Percentiles rank a stretch among this genome's conserved stretches.
phyloP scores from a whole-genome alignment of 2,888 invertebrate species.

The Tryphoninae sp. region DNA sequence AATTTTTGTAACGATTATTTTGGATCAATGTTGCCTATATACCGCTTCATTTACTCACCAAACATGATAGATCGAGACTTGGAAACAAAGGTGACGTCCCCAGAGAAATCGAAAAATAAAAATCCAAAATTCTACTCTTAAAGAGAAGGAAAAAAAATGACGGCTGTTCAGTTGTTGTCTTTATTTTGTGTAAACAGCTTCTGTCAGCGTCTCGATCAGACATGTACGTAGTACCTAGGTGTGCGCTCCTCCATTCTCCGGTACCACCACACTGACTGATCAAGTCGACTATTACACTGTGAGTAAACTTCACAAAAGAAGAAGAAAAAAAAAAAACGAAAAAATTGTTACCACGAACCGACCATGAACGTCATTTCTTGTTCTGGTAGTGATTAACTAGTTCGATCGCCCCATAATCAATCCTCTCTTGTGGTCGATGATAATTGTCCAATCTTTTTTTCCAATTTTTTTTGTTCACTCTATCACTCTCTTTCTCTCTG shows the following conservation, averaged over 20 bases:
- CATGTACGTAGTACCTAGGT: slow-evolving; percentile 81
- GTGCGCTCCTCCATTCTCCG: slow-evolving; percentile 79
- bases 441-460: slow-evolving; percentile 52
- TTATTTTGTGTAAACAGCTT: slow-evolving; percentile 81
- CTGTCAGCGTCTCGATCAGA: slow-evolving; percentile 80
- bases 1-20: neutral
- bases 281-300: slow-evolving; percentile 79
- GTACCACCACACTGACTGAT: slow-evolving; percentile 80
- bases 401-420: slow-evolving; percentile 57
- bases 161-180: slow-evolving; percentile 81
- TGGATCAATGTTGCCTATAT: neutral
- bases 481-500: neutral
- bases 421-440: slow-evolving; percentile 54
- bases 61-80: slow-evolving; percentile 14
- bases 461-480: neutral
- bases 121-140: slow-evolving; percentile 21
- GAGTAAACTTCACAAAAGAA: slow-evolving; percentile 79
- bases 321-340: slow-evolving; percentile 52
- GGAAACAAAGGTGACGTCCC: slow-evolving; percentile 14
- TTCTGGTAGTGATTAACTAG: slow-evolving; percentile 54
- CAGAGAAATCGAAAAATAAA: slow-evolving; percentile 22
- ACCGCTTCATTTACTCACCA: neutral
- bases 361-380: slow-evolving; percentile 58
- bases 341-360: slow-evolving; percentile 60
- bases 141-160: slow-evolving; percentile 66